These are phyloP conservation scores for Sparidentex hasta DNA, from an alignment of 2,797 vertebrate species.

Conservation along the genomic window DNA sequence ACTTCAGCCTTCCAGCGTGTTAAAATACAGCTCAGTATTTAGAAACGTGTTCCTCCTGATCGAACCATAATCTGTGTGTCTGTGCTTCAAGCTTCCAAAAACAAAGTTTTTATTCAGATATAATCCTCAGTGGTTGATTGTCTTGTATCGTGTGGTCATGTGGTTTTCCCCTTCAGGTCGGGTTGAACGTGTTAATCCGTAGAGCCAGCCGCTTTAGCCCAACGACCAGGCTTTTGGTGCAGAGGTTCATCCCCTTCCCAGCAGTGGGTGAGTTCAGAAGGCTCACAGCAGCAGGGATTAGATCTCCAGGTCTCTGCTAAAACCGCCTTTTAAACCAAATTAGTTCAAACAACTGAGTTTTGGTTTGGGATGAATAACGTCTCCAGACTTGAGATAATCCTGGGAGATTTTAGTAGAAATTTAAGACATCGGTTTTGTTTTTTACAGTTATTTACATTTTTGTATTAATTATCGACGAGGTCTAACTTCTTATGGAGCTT, in stretches of 20 bases:
- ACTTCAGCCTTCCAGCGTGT: conserved; percentile 20
- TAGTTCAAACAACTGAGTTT: not conserved
- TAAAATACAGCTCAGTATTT: not conserved
- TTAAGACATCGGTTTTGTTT: not conserved
- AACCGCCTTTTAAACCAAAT: conserved; percentile 10
- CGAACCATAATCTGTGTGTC: not conserved
- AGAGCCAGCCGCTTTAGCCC: conserved; percentile 91
- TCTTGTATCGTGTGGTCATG: not conserved
- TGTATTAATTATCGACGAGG: not conserved
- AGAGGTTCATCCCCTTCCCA: conserved; percentile 96
- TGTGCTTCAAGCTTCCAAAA: not conserved
- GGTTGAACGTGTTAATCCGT: conserved; percentile 91
- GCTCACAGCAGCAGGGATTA: not conserved
- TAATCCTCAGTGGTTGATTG: not conserved
- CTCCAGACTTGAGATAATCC: not conserved
- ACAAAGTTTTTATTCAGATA: not conserved
- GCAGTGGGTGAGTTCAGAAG: conserved; percentile 89
- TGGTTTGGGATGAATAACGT: not conserved
- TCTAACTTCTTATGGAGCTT: not conserved
- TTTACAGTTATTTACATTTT: not conserved
- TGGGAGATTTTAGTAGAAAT: not conserved
- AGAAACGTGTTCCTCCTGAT: not conserved
- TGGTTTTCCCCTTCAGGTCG: conserved; percentile 83
- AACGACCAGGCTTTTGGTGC: conserved; percentile 90
- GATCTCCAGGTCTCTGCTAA: not conserved